Conservation (phyloP, 2,113 vertebrate genomes). For the Romanogobio albipinnatus region DNA sequence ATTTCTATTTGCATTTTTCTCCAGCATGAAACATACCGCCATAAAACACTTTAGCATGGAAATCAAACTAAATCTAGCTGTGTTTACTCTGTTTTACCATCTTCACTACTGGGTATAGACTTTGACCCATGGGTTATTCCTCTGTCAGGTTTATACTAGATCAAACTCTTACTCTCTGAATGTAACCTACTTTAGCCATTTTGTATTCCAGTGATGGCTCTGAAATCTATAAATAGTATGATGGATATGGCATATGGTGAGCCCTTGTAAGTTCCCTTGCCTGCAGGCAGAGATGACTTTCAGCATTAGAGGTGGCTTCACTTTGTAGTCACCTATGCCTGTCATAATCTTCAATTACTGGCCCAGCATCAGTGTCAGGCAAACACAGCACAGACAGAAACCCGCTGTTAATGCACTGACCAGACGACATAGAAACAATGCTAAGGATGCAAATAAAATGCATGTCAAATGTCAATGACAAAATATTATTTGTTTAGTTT, state of each 20-base stretch:
- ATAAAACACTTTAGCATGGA: no score
- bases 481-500: neutral
- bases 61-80: neutral
- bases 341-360: conserved; percentile 57
- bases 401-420: conserved; percentile 15
- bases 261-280: conserved; percentile 60
- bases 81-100: neutral
- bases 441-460: neutral
- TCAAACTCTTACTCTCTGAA: neutral
- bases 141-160: neutral
- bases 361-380: conserved; percentile 47
- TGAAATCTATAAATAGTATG: conserved; percentile 73
- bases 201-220: conserved; percentile 65
- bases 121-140: neutral
- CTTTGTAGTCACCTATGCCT: conserved; percentile 61
- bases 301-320: conserved; percentile 55
- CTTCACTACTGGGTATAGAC: neutral
- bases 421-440: neutral
- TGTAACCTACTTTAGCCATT: conserved; percentile 73
- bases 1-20: neutral
- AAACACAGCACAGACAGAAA: conserved; percentile 18
- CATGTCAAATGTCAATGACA: neutral
- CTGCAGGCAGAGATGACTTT: conserved; percentile 67
- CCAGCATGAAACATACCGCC: neutral
- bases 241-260: conserved; percentile 67